Base-by-base conservation (phyloP, 2,113 vertebrate genomes). In the Platycercus adscitus region DNA sequence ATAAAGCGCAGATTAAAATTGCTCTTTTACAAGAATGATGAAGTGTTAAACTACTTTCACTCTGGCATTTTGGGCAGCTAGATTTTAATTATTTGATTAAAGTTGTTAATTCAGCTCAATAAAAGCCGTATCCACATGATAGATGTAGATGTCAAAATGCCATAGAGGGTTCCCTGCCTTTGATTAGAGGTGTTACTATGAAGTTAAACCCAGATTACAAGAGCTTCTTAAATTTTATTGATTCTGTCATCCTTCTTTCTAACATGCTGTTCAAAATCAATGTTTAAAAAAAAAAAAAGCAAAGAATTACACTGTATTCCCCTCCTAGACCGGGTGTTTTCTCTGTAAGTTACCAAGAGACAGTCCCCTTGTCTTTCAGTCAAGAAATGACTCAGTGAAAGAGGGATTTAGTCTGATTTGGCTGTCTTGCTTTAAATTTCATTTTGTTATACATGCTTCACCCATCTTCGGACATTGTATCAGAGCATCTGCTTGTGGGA, bases 171-270 rank as follows among this genome's bases (percentile, higher is more conserved):
- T 97, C 91, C 55, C 53, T 2, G 26, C 88, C 91, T 97, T 96
- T 97, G 95, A 97, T 97, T 97, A 96, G 97, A 97, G 81, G 91
- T 95, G 86, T 95, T 97, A 83, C 87, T 96, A 52, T 68, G 68
- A 52, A 94, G 87, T 97, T 98, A 96, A 95, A 95, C 83, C 77
- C 88, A 95, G 94, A 97, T 95, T 97, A 97, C 93, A 90, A 96
- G 89, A 94, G 86, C 97, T 93, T 95, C 91, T 98, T 97, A 94
- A 96, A 96, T 95, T 97, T 84, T 97, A 92, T 96, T 90, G 92
- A 97, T 98, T 97, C 90, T 97, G 86, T 97, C 91, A 97, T 86
- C 66, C 79, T 94, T 84, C 91, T 89, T 96, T 96, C 81, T 92
- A 94, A 96, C 89, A 55, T 92, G 55, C 79, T 94, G 61, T 77